Conservation (phyloP, 2,113 vertebrate species). For the Gila orcuttii region DNA sequence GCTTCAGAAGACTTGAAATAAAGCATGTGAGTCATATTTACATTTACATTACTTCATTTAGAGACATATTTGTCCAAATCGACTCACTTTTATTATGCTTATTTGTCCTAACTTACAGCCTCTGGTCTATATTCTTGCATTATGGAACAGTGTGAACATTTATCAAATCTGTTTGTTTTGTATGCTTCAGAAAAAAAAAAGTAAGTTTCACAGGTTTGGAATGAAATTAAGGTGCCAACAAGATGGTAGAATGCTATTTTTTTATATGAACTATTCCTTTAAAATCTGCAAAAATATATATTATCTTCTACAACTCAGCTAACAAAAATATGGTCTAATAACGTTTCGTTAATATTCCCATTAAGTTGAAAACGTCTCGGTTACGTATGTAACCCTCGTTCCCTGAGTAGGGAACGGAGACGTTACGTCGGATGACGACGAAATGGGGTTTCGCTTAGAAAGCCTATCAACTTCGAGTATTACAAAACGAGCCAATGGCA, state of each 20-base stretch:
- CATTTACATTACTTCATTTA: background rate
- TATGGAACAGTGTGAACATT: background rate
- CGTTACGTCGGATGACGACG: too few species aligned
- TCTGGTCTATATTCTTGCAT: background rate
- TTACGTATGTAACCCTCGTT: too few species aligned
- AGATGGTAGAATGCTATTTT: background rate
- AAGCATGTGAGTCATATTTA: background rate
- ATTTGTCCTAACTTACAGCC: background rate
- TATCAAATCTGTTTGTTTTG: background rate
- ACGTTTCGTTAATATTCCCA: too few species aligned
- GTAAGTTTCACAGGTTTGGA: background rate
- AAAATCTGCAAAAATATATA: background rate
- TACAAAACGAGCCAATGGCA: too few species aligned
- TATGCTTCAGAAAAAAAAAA: background rate
- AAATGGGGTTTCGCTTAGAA: too few species aligned
- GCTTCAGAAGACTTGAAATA: background rate
- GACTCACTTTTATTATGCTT: background rate
- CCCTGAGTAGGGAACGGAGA: too few species aligned
- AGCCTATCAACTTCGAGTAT: too few species aligned
- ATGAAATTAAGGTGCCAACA: background rate
- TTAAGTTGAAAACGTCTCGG: too few species aligned
- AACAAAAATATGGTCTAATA: too few species aligned
- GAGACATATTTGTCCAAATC: slow-evolving; percentile 8
- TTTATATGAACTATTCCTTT: background rate
- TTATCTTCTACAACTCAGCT: background rate